Conservation (phyloP, 2,888 invertebrate species). For the Cerastis leucographa region DNA sequence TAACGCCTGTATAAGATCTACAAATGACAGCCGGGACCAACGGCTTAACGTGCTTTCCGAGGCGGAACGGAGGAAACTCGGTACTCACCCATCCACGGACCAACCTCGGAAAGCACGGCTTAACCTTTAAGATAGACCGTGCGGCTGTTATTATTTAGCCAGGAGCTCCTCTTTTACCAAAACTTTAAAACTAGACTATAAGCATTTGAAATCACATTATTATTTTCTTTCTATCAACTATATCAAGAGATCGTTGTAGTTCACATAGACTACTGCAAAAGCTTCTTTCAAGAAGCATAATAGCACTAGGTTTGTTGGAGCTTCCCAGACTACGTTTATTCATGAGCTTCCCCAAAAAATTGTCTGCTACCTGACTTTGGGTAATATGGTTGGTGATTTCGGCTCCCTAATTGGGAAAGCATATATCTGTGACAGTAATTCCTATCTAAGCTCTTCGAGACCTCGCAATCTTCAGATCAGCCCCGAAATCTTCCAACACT, state of each 20-base stretch:
- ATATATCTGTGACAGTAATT: background rate
- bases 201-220: background rate
- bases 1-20: no score
- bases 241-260: background rate
- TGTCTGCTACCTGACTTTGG: background rate
- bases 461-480: background rate
- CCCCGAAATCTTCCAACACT: background rate
- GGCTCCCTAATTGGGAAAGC: background rate
- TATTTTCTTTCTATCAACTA: background rate
- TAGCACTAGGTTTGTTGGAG: background rate
- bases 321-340: background rate
- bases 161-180: no score
- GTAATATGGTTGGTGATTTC: background rate
- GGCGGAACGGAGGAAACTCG: no score
- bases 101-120: no score
- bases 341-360: background rate
- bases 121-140: no score
- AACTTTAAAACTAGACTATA: background rate
- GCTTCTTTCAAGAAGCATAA: background rate
- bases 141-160: no score
- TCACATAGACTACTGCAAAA: background rate
- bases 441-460: background rate
- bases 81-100: no score
- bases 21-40: no score
- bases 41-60: no score